These are phyloP conservation scores for Pandemis heparana DNA, from an alignment of 2,888 invertebrate species.

Conservation along the genomic window DNA sequence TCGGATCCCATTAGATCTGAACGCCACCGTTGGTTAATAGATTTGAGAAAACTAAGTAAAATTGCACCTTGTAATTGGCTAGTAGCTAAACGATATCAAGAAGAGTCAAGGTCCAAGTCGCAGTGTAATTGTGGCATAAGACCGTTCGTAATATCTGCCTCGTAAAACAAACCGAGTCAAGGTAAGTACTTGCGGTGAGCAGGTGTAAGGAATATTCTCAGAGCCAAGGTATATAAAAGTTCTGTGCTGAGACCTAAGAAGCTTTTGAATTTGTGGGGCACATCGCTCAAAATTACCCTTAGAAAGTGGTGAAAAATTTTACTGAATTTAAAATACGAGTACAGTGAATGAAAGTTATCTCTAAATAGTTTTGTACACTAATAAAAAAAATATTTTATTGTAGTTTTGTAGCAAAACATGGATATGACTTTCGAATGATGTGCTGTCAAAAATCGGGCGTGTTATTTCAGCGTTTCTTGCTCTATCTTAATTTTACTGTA, in stretches of 20 bases:
- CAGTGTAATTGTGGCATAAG: conserved; percentile 26
- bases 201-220: conserved; percentile 24
- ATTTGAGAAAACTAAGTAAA: background rate
- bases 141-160: conserved; percentile 26
- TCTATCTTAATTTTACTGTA: no score
- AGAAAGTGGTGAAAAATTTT: no score
- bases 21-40: background rate
- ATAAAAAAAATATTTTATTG: no score
- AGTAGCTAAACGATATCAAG: conserved; percentile 19
- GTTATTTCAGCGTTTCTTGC: no score
- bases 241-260: background rate
- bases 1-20: background rate
- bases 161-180: conserved; percentile 38
- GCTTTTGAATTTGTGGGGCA: conserved; percentile 11
- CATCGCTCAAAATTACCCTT: background rate
- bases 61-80: background rate
- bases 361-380: no score
- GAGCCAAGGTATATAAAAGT: background rate
- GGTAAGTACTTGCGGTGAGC: conserved; percentile 19
- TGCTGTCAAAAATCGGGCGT: no score
- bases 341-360: no score
- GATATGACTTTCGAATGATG: no score
- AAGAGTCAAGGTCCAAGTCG: conserved; percentile 27
- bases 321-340: no score
- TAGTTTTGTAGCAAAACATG: no score